Evolutionary conservation across 92 coral and sea anemone species (phyloP).

Genomic region (Muricea muricata): DNA sequence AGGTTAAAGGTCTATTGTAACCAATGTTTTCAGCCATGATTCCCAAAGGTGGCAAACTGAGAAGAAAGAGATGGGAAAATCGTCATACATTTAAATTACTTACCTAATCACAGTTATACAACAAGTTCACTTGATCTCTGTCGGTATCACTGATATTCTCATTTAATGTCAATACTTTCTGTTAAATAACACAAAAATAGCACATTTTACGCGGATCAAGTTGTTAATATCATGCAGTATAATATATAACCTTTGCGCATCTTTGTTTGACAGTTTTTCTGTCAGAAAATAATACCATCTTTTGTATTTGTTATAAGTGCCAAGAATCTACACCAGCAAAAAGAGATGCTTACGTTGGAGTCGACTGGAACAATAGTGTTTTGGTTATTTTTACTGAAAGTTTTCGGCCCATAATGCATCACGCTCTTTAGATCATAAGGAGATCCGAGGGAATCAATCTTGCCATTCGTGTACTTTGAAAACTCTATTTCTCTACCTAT

Average conservation of each 20-base stretch:
- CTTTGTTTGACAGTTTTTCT: too few relatives aligned
- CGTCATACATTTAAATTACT: too few relatives aligned
- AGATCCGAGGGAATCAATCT: conserved; percentile 1
- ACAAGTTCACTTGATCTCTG: background rate
- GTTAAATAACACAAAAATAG: background rate
- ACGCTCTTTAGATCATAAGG: conserved; percentile 20
- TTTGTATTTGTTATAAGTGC: too few relatives aligned
- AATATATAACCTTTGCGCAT: too few relatives aligned
- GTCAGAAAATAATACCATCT: too few relatives aligned
- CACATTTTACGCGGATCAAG: background rate
- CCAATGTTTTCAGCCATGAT: too few relatives aligned
- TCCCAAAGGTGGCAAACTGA: too few relatives aligned
- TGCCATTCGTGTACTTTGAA: background rate
- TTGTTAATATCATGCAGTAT: background rate
- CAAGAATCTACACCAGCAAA: background rate
- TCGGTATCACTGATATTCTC: background rate
- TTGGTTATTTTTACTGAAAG: background rate
- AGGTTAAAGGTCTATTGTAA: too few relatives aligned
- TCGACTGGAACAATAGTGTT: background rate
- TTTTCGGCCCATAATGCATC: conserved; percentile 34
- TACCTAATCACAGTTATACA: background rate
- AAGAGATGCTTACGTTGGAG: conserved; percentile 10
- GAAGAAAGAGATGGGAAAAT: background rate
- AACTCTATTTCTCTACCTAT: background rate
- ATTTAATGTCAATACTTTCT: background rate